These are phyloP conservation scores for Parnassius smintheus DNA, from an alignment of 2,888 invertebrate genomes.

Conservation along the genomic window DNA sequence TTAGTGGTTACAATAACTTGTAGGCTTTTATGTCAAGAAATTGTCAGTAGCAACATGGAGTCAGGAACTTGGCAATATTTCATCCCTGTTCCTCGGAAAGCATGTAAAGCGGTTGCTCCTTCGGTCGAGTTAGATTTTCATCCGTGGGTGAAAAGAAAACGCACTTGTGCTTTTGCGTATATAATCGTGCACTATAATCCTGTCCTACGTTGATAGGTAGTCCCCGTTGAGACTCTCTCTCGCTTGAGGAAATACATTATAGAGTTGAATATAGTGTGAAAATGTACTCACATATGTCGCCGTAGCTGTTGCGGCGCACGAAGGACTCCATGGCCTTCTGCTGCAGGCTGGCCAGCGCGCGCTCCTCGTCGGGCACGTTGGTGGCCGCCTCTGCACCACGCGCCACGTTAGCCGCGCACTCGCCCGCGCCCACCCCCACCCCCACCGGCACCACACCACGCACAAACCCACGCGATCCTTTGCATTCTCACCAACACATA, in stretches of 20 bases:
- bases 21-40: too few species aligned
- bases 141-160: too few species aligned
- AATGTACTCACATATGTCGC: conserved; percentile 84
- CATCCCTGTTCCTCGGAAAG: too few species aligned
- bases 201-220: too few species aligned
- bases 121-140: too few species aligned
- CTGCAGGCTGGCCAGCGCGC: conserved; percentile 69
- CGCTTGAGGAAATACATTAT: neutral
- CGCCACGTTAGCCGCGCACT: conserved; percentile 46
- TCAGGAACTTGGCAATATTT: too few species aligned
- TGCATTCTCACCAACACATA: neutral
- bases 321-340: conserved; percentile 84
- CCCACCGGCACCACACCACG: neutral
- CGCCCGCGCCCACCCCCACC: conserved; percentile 1
- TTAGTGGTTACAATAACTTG: too few species aligned
- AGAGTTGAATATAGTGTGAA: neutral
- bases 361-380: conserved; percentile 81
- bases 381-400: conserved; percentile 61
- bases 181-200: too few species aligned
- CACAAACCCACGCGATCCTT: neutral
- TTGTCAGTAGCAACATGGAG: too few species aligned
- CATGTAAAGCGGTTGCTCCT: too few species aligned
- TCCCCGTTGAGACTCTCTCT: too few species aligned
- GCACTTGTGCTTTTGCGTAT: too few species aligned
- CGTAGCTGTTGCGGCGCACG: conserved; percentile 87